Evolutionary conservation across 2,113 vertebrate species (phyloP).

Genomic region (Antechinus stuartii): DNA sequence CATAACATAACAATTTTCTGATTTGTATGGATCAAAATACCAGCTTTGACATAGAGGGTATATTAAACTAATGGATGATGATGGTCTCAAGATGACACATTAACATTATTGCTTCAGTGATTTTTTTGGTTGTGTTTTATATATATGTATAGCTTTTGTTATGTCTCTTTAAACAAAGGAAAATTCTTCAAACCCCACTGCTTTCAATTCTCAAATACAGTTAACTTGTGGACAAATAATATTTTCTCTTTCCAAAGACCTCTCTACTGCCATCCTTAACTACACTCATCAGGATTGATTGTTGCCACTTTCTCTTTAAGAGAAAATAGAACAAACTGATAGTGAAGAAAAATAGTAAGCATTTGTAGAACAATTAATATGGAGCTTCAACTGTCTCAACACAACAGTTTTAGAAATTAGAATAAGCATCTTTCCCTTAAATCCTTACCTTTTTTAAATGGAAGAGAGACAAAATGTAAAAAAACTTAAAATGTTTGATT

Average conservation of each 20-base stretch:
- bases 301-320: not conserved
- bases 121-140: not conserved
- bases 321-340: not conserved
- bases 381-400: not conserved
- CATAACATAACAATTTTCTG: not conserved
- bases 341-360: not conserved
- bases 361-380: not conserved
- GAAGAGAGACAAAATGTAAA: not conserved
- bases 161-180: not conserved
- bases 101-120: not conserved
- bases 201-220: not conserved
- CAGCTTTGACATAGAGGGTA: not conserved
- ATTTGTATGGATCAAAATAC: not conserved
- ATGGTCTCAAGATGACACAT: not conserved
- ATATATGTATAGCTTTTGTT: not conserved
- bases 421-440: not conserved
- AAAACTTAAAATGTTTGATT: no score
- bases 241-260: not conserved
- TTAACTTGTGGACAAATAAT: not conserved
- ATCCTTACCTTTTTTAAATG: not conserved
- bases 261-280: not conserved
- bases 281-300: not conserved
- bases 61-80: not conserved
- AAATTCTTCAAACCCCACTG: not conserved
- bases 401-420: not conserved